Base-by-base conservation (phyloP, 2,888 invertebrate species). In the Drosophila diplacantha region DNA sequence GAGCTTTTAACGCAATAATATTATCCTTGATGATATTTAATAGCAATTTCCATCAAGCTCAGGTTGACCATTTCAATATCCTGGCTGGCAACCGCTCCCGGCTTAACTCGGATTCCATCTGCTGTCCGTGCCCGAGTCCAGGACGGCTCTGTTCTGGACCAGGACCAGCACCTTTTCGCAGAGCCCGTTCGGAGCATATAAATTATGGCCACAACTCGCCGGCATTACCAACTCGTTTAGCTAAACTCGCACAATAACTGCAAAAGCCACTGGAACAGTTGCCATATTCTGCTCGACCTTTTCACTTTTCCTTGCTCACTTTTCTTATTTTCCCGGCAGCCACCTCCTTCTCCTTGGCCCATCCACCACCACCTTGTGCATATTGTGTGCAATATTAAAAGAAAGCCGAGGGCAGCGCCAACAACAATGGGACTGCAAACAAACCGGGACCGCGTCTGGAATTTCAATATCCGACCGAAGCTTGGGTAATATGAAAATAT, bases 161-260 rank as follows among this genome's bases (percentile, higher is more conserved):
- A 7, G 43, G 4, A 18, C 31, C 44, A 22, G 32, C 39, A 16
- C 41, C 22, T 20, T 32, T 20, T 31, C 26, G 18, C 58, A 22
- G 16, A 20, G 55, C 59, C 57, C 20, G 29, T 51, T 55, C 39
- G 41, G 22, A 24, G 24, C 65, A 51, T 56, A 55, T 67, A 67
- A 63, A 66, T 63, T 55, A 61, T 31, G 65, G 59, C 59, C 71
- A 60, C 73, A 73, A 67, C 71, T 68, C 50, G 50, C 57, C 55
- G 58, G 80, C 64, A 79, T 75, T 79, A 81, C 76, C 80, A 75
- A 70, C 82, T 75, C 80, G 75, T 68, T 82, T 67, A 74, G 68
- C 76, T 79, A 64, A 81, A 69, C 81, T 66, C 47, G 53, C 56
- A 70, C 67, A 73, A 73, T 79, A 75, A 81, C 76, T 70, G 76